Base-by-base conservation (phyloP, 2,113 vertebrate species). In the Tringa solitaria region DNA sequence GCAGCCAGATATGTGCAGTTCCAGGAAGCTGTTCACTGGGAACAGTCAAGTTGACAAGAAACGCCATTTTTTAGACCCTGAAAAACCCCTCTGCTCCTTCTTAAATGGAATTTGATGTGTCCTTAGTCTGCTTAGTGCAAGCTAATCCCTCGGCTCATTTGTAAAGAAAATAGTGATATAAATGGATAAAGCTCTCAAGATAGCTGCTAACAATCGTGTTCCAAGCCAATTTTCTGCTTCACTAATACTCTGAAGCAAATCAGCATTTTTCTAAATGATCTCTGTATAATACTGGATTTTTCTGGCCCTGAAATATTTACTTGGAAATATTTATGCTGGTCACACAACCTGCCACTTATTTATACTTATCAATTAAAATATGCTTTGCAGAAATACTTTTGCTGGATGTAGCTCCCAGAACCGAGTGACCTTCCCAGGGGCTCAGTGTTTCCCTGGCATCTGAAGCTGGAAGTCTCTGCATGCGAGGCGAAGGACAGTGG, bases 191-290 rank as follows among this genome's bases (percentile, higher is more conserved):
- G 61, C 91, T 85, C 89, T 96, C 78, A 75, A 87, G 90, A 72
- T 81, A 94, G 65, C 84, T 85, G 75, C 93, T 93, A 95, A 91
- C 63, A 90, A 76, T 87, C 67, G 28, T 39, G 41, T 85, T 96
- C 75, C 67, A 91, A 91, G 67, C 45, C 91, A 95, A 93, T 94
- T 91, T 97, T 91, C 82, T 95, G 92, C 87, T 91, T 94, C 93
- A 61, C 32, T 95, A 91, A 74, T 83, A 75, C 59, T 91, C 50
- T 77, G 75, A 90, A 83, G 35, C 41, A 80, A 91, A 97, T 95
- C 70, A 97, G 22, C 63, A 51, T 88, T 96, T 91, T 96, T 88
- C 45, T 74, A 83, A 91, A 61, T 63, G 12, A 88, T 94, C 37
- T 65, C 75, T 73, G 21, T 61, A 57, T 79, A 45, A 68, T 41